Conservation (phyloP, 2,113 vertebrate genomes). For the Gambusia affinis region DNA sequence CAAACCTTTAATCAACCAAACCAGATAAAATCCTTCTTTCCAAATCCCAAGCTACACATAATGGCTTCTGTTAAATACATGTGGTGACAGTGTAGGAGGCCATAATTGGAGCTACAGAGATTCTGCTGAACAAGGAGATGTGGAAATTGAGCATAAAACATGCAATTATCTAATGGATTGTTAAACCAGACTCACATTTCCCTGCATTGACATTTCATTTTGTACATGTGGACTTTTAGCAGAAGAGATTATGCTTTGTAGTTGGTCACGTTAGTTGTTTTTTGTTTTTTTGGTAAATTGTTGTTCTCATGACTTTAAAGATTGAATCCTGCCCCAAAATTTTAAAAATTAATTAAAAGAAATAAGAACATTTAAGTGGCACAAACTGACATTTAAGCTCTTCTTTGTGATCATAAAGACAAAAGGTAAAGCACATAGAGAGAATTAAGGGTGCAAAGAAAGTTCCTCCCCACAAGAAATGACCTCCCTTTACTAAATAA, state of each 20-base stretch:
- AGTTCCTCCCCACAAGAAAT: constrained; percentile 28
- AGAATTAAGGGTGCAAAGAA: constrained; percentile 22
- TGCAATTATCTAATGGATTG: constrained; percentile 10
- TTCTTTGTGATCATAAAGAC: constrained; percentile 51
- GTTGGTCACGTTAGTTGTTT: too few species aligned
- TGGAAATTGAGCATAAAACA: constrained; percentile 19
- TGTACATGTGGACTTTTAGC: too few species aligned
- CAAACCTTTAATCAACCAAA: constrained; percentile 44
- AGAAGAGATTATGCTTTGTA: too few species aligned
- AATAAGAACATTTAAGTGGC: constrained; percentile 47
- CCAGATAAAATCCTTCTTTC: constrained; percentile 45
- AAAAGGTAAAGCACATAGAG: constrained; percentile 25
- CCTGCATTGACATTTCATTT: too few species aligned
- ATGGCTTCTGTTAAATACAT: constrained; percentile 38
- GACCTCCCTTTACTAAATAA: constrained; percentile 18
- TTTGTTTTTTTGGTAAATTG: neutral
- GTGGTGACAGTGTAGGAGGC: constrained; percentile 36
- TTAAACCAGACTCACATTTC: constrained; percentile 3
- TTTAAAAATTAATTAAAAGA: constrained; percentile 42
- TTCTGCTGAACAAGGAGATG: constrained; percentile 25
- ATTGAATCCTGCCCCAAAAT: constrained; percentile 47
- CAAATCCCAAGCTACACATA: constrained; percentile 52
- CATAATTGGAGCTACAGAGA: constrained; percentile 30
- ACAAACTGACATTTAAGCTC: constrained; percentile 40
- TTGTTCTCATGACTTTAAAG: neutral